Evolutionary conservation across 1,140 invertebrate species (phyloP), one percentile per base, ranked within the genome.

Genomic region (Drosophila orosa): DNA sequence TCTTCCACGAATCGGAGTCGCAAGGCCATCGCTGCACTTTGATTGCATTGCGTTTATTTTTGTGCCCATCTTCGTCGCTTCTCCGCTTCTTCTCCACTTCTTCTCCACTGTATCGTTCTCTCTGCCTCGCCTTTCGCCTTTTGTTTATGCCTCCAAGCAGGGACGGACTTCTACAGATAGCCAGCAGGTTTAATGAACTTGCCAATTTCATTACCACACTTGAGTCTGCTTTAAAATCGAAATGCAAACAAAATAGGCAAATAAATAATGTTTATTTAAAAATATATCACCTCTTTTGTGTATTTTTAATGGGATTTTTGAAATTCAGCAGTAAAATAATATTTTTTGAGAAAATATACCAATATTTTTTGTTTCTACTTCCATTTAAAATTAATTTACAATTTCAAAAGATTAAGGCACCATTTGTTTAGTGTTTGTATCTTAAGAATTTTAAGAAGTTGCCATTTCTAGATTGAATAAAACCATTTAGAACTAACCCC

Each of bases 181-280:
- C 71, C 71, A 45, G 72, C 72, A 74, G 66, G 80, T 83, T 85
- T 83, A 83, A 73, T 73, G 80, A 83, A 83, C 80, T 83, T 73
- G 81, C 80, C 60, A 84, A 85, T 83, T 83, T 76, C 54, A 75
- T 67, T 75, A 63, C 71, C 78, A 27, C 50, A 67, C 44, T 67
- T 24, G 24, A 75, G 60, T 67, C 52, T 4, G 56, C 19, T 24
- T 9, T 40, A 12, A 22, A 31, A 44, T 25, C 2, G 4, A 4
- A 25, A 5, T 19, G 4, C 7, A 40, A 19, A 48, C 15, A 19
- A 55, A 10, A 40, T 13, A 47, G 8, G 10, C 9, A 19, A 55
- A 27, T 22, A 25, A 24, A 3, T 12, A 10, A 35, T 10, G 9
- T 5, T 2, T 19, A 17, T 9, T 17, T 10, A 0, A 42, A 42